Base-by-base conservation (phyloP, 2,113 vertebrate genomes). In the Trematocara stigmaticum region DNA sequence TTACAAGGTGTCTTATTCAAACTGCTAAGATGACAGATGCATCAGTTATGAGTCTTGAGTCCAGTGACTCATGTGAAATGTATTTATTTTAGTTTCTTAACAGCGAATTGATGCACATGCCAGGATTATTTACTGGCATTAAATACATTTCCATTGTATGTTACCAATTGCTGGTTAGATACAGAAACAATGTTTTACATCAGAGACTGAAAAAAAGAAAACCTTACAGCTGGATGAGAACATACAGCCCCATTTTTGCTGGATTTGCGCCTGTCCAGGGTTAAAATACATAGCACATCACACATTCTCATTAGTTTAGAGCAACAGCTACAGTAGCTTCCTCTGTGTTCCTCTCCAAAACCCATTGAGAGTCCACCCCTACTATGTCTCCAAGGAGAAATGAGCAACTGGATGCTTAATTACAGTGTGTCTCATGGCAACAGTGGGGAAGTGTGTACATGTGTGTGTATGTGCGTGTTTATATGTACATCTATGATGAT, bases 381-480 rank as follows among this genome's bases (percentile, higher is more conserved):
- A 61, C 78, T 66, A 86, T 2, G 83, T 92, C 94, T 92, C 92
- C 57, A 61, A 79, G 91, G 89, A 92, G 81, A 91, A 92, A 92
- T 82, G 83, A 91, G 91, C 89, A 88, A 89, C 89, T 90, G 87
- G 85, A 85, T 89, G 87, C 78, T 91, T 95, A 93, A 94, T 94
- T 95, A 94, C 88, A 91, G 81, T n/a, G 80, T 92, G 94, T 92
- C 93, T 93, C 93, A 78, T 82, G 66, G 94, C 93, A 93, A 94
- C 94, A 93, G 87, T 71, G 66, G 79, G 59, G 79, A 82, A 66
- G 53, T 79, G 69, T 82, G 86, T 71, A 64, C 84, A 53, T 38
- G 64, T 80, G 81, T 86, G 84, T 81, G 57, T 87, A 38, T 82
- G 61, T 81, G 35, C 31, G 6, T 81, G 66, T 31, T 49, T 76